Base-by-base conservation (phyloP, 2,797 vertebrate genomes). In the Numenius phaeopus region DNA sequence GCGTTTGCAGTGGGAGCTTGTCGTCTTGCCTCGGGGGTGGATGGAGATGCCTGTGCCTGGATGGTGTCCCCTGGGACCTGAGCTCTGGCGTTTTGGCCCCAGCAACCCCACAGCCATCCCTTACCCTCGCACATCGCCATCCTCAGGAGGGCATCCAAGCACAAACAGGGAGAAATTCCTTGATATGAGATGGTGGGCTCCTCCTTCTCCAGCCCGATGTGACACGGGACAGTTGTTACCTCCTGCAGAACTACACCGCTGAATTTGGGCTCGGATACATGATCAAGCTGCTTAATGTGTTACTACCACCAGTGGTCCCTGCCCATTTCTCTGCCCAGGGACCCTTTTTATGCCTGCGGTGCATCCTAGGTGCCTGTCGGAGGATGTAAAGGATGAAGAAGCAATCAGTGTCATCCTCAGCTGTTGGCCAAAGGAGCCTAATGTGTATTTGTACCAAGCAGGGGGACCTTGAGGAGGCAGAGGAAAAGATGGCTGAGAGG, bases 401-500 rank as follows among this genome's bases (percentile, higher is more conserved):
- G 26, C 11, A 50, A 11, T 47, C 69, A 20, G 3, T 0, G 1
- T 24, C 70, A 49, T 15, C 54, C 73, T 87, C 84, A 50, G 29
- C 40, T 5, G 0, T 1, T 58, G 70, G 73, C 73, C 66, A 47
- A 20, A 67, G 67, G 46, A 87, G 5, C 23, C 23, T 37, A 2
- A 3, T 1, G 1, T 6, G 2, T 49, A 49, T 86, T 77, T 67
- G 29, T 57, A 29, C 26, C 0, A 0, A 69, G 46, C 50, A 29
- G 40, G 24, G 21, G 26, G 22, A 67, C 57, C 47, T 23, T 26
- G 42, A 49, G 44, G 59, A 67, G n/a, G 34, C 6, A 40, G 27
- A 82, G 24, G 49, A 39, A 42, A 20, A 26, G 52, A 8, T 3
- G 9, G 52, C 52, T 47, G 47, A 62, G 39, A 14, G 39, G 11